Percentiles rank a stretch among this genome's conserved stretches.
Evolutionary conservation across 2,113 vertebrate species (phyloP).

Genomic region (Pimephales promelas): DNA sequence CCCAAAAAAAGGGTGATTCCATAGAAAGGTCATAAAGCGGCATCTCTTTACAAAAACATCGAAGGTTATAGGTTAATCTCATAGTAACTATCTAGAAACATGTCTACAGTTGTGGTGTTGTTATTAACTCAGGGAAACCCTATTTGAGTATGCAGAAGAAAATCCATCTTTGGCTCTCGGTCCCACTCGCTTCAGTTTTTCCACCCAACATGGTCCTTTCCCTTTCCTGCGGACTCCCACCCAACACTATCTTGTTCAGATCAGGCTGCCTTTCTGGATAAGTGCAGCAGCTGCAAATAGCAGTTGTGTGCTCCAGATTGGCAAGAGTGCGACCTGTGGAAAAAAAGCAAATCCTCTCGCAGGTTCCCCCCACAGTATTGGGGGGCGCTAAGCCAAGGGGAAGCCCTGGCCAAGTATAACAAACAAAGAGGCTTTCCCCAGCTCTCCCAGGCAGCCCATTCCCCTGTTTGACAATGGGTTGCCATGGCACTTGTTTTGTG

Average conservation of each 20-base stretch:
- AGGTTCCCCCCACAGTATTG: conserved; percentile 80
- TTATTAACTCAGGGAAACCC: conserved; percentile 88
- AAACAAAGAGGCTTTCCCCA: conserved; percentile 90
- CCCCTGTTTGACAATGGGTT: conserved; percentile 86
- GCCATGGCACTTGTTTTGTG: conserved; percentile 89
- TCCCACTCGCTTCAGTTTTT: conserved; percentile 82
- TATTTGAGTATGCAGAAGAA: conserved; percentile 75
- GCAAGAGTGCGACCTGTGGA: conserved; percentile 75
- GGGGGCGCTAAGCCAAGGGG: conserved; percentile 75
- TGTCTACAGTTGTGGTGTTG: conserved; percentile 73
- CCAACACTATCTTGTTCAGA: conserved; percentile 81
- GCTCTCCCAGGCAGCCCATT: conserved; percentile 78
- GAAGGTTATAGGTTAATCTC: conserved; percentile 55
- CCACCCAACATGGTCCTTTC: conserved; percentile 70
- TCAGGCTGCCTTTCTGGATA: conserved; percentile 76
- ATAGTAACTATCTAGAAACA: conserved; percentile 62
- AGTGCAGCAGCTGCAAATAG: conserved; percentile 78
- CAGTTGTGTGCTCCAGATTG: conserved; percentile 79
- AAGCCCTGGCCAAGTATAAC: conserved; percentile 82
- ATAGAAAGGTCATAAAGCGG: conserved; percentile 27
- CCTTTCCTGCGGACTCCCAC: conserved; percentile 69
- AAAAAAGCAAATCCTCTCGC: conserved; percentile 77
- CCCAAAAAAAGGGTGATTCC: conserved; percentile 31
- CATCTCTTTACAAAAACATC: conserved; percentile 59
- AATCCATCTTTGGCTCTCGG: conserved; percentile 73